Conservation (phyloP, 2,113 vertebrate genomes). For the Narcine bancroftii region DNA sequence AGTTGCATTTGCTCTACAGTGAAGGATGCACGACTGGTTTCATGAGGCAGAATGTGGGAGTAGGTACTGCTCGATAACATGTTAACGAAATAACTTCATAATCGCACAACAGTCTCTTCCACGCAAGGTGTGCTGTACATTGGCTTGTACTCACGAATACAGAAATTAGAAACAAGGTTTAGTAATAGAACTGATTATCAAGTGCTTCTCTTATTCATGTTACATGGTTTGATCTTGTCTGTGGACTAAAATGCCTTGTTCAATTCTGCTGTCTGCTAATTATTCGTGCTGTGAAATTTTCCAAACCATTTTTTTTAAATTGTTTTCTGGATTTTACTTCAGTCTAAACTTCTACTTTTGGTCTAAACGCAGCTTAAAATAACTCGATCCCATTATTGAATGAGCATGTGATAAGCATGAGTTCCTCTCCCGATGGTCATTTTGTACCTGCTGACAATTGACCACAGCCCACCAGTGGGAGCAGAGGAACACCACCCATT, state of each 20-base stretch:
- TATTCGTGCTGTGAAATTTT: not conserved
- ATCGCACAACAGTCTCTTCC: not conserved
- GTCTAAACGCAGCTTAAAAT: not conserved
- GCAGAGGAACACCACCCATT: not conserved
- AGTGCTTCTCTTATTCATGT: not conserved
- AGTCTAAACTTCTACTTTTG: not conserved
- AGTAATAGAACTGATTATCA: not conserved
- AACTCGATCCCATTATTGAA: too few relatives aligned
- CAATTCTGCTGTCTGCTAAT: not conserved
- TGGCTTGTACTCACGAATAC: not conserved
- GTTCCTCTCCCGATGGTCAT: not conserved
- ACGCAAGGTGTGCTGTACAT: not conserved
- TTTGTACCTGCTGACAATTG: not conserved
- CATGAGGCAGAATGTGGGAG: not conserved
- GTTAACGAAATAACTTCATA: slow-evolving; percentile 1
- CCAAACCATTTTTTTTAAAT: not conserved
- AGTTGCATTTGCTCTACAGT: not conserved
- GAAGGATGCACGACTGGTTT: not conserved
- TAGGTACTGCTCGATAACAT: not conserved
- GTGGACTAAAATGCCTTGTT: not conserved
- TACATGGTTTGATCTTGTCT: not conserved
- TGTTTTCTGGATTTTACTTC: not conserved
- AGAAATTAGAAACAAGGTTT: not conserved
- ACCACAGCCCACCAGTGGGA: not conserved
- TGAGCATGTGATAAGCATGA: not conserved